Evolutionary conservation across 2,888 invertebrate species (phyloP).

Genomic region (Macrophya annulata): DNA sequence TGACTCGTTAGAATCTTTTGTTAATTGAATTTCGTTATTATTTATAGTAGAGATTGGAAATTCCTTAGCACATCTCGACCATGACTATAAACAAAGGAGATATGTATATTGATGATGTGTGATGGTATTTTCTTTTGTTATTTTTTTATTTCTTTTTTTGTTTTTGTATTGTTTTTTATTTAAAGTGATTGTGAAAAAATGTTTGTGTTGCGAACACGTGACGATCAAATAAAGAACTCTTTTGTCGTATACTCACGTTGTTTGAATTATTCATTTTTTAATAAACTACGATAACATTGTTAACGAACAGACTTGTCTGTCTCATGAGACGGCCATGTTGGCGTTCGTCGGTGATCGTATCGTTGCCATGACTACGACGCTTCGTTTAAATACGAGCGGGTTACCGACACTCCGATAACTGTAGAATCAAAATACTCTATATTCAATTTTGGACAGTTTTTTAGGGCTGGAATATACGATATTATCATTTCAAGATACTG

Average conservation of each 20-base stretch:
- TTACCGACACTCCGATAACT: constrained; percentile 40
- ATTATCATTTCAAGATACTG: no score
- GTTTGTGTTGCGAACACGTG: not conserved
- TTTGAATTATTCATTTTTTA: constrained; percentile 10
- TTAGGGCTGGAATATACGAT: no score
- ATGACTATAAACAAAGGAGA: constrained; percentile 8
- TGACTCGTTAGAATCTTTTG: not conserved
- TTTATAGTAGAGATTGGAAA: not conserved
- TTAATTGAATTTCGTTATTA: not conserved
- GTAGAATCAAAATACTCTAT: no score
- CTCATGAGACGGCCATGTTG: constrained; percentile 39
- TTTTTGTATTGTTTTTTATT: no score
- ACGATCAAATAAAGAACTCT: not conserved
- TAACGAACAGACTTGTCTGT: not conserved
- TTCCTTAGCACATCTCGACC: constrained; percentile 33
- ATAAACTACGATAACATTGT: constrained; percentile 8
- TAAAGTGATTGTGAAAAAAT: not conserved
- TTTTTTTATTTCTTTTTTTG: no score
- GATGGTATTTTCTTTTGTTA: no score
- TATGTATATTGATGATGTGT: not conserved
- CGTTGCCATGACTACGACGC: constrained; percentile 58
- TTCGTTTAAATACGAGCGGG: constrained; percentile 56
- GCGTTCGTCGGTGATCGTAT: constrained; percentile 50
- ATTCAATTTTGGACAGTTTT: no score
- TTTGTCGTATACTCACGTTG: not conserved